Conservation (phyloP, 2,113 vertebrate genomes). For the Rhabdornis inornatus region DNA sequence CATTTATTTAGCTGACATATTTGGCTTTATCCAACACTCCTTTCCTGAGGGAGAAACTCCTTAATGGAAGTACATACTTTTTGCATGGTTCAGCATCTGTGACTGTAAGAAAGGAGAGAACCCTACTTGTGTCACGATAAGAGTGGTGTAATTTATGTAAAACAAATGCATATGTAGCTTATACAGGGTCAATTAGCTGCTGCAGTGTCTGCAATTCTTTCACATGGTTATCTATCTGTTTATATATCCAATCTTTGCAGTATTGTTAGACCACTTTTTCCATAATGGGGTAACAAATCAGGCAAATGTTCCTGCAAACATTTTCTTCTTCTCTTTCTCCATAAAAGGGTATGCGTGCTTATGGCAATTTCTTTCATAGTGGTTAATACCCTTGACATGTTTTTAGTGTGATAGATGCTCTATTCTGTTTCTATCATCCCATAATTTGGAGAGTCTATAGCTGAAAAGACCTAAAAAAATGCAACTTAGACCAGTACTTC, state of each 20-base stretch:
- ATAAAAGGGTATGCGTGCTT: constrained; percentile 41
- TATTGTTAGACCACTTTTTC: constrained; percentile 20
- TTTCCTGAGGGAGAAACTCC: neutral
- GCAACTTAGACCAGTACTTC: neutral
- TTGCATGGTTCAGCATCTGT: neutral
- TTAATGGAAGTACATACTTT: neutral
- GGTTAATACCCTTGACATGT: neutral
- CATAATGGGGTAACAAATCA: constrained; percentile 29
- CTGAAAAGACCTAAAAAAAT: neutral
- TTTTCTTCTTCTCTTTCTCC: constrained; percentile 27
- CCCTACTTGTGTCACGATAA: neutral
- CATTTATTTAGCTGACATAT: neutral
- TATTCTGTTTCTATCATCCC: neutral
- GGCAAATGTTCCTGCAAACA: neutral
- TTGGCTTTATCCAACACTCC: neutral
- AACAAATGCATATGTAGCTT: neutral
- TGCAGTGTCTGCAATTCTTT: constrained; percentile 9
- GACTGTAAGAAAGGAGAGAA: neutral
- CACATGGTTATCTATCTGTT: constrained; percentile 25
- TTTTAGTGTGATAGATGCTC: neutral
- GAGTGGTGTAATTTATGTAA: constrained; percentile 9
- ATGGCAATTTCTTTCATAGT: neutral
- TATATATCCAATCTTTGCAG: constrained; percentile 24
- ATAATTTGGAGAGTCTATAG: neutral
- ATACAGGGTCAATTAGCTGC: neutral